Evolutionary conservation across 2,113 vertebrate species (phyloP).

Genomic region (Ptilorrhoa leucosticta): DNA sequence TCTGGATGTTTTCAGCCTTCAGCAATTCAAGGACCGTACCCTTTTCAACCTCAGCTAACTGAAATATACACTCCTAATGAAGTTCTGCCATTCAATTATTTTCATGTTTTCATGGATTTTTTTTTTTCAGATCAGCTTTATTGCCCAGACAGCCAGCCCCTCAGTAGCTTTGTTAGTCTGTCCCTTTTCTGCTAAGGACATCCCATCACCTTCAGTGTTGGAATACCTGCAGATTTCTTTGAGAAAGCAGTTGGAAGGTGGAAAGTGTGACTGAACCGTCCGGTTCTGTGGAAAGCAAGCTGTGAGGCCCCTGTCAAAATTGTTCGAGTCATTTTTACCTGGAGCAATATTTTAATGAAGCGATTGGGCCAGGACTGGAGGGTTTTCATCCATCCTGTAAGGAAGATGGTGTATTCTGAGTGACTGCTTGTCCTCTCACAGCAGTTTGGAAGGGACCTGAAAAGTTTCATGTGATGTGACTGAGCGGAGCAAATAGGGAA

Average conservation of each 20-base stretch:
- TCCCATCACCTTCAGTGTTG: not conserved
- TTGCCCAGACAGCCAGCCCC: not conserved
- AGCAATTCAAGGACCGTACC: not conserved
- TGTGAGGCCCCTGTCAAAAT: not conserved
- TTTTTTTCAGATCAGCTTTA: not conserved
- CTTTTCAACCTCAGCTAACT: not conserved
- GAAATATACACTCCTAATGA: not conserved
- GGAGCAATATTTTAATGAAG: not conserved
- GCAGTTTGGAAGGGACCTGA: not conserved
- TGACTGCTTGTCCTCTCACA: not conserved
- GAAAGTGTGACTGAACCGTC: not conserved
- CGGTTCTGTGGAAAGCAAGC: not conserved
- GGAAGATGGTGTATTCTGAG: not conserved
- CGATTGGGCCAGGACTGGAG: not conserved
- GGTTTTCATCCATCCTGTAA: not conserved
- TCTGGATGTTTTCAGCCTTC: constrained; percentile 6
- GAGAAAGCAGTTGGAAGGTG: not conserved
- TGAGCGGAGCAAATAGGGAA: not conserved
- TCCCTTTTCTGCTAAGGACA: not conserved
- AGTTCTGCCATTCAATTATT: not conserved
- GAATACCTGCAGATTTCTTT: not conserved
- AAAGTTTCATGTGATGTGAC: not conserved
- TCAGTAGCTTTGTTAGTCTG: not conserved
- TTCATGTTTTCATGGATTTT: not conserved
- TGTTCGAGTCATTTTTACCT: not conserved